Percentiles rank a stretch among this genome's conserved stretches.
Conservation (phyloP, 2,113 vertebrate genomes). For the Phyllopteryx taeniolatus region DNA sequence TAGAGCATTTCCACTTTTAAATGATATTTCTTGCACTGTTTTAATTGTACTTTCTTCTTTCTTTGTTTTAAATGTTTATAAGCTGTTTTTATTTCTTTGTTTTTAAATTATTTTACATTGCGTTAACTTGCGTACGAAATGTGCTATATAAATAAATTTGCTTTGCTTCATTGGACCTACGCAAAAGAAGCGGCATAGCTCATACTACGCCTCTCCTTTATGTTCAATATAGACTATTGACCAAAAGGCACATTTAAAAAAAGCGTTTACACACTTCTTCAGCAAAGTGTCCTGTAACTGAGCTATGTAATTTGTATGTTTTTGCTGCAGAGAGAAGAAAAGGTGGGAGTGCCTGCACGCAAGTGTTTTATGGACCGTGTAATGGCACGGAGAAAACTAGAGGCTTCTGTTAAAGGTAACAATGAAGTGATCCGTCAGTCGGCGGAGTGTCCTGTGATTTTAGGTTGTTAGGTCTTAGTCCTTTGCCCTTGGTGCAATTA, state of each 20-base stretch:
- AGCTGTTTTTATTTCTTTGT: no score
- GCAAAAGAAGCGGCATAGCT: conserved; percentile 33
- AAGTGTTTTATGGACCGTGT: conserved; percentile 30
- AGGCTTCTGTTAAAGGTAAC: conserved; percentile 11
- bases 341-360: conserved; percentile 30
- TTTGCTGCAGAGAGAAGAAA: conserved; percentile 29
- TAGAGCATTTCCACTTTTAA: no score
- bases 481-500: conserved; percentile 47
- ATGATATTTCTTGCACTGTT: no score
- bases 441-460: conserved; percentile 30
- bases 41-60: no score
- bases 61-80: no score
- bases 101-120: no score
- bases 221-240: conserved; percentile 26
- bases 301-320: conserved; percentile 48
- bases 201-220: conserved; percentile 13
- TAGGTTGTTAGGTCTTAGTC: conserved; percentile 42
- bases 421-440: conserved; percentile 11
- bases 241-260: conserved; percentile 29
- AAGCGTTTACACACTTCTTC: conserved; percentile 37
- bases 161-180: neutral
- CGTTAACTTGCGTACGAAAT: no score
- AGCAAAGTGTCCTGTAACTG: conserved; percentile 15
- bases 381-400: conserved; percentile 28
- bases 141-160: no score